Evolutionary conservation across 2,797 vertebrate genomes (phyloP), one percentile per base, ranked within the genome.

Genomic region (Hemitrygon akajei): DNA sequence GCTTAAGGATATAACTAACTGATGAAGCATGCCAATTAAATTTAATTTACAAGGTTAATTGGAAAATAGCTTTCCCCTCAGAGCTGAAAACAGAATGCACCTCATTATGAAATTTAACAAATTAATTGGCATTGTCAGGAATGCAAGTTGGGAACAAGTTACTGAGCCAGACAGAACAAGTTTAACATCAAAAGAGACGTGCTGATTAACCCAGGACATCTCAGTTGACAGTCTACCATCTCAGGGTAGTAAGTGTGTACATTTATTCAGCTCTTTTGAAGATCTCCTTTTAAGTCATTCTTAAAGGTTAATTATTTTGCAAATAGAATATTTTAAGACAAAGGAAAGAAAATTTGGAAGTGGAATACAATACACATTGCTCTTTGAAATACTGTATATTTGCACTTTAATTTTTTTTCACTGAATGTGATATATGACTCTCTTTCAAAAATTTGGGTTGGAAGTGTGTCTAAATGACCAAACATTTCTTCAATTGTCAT

Each of bases 11-110:
- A 14, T 76, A 58, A n/a, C 40, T 56, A 9, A 76, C 71, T 93
- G n/a, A 76, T 93, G 71, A 58, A n/a, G 69, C 11, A 3, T 56
- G 27, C 40, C 47, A 93, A 76, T 93, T 93, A 93, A n/a, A 76
- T 93, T 27, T 75, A 93, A 75, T 93, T 93, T 76, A 76, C 40
- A 56, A 93, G 40, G 40, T 93, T 93, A 93, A 75, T 93, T 93
- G 47, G 69, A 30, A 93, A 80, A 11, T 22, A 47, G 91, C 47
- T 75, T 75, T 75, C 1, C 7, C 27, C 71, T 75, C 25, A 73
- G 37, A 56, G 40, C 71, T 10, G 20, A 37, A 60, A 25, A 40
- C 12, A 75, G 60, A 40, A 75, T 18, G 22, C 71, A 71, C 11
- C 25, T 75, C 22, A 40, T 92, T 75, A 56, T 75, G 34, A 47